Conservation (phyloP, 92 coral and sea anemone species). For the Zoanthus sansibaricus region DNA sequence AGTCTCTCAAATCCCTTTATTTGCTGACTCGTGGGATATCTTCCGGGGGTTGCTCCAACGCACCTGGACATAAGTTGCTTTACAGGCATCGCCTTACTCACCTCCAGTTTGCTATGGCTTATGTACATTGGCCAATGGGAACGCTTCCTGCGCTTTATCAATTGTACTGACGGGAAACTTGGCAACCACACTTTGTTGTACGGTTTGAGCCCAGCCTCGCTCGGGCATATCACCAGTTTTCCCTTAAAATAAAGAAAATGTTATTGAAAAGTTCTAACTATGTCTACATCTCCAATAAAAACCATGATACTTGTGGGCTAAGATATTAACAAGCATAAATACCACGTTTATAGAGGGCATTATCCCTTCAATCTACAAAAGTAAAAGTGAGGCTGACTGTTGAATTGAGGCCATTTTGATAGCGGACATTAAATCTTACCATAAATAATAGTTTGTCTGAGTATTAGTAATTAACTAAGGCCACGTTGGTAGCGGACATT, state of each 20-base stretch:
- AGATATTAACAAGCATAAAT: no score
- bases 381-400: no score
- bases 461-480: no score
- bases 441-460: no score
- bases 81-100: not conserved
- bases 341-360: no score
- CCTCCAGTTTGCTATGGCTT: conserved; percentile 1
- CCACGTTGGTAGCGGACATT: no score
- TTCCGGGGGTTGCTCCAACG: not conserved
- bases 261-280: no score
- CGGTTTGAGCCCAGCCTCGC: conserved; percentile 44
- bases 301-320: no score
- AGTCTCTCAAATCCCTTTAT: not conserved
- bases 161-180: conserved; percentile 33
- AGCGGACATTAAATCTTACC: no score
- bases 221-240: conserved; percentile 32
- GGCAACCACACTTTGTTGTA: conserved; percentile 39
- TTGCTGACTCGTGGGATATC: not conserved
- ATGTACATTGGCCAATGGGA: conserved; percentile 35
- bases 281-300: no score
- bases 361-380: no score
- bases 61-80: not conserved
- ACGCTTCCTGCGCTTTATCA: conserved; percentile 30
- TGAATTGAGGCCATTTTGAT: no score
- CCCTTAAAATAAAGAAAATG: not conserved